Percentiles rank a stretch among this genome's conserved stretches.
These are phyloP conservation scores for Ceratina japonica DNA, from an alignment of 1,140 invertebrate genomes.

Conservation along the genomic window DNA sequence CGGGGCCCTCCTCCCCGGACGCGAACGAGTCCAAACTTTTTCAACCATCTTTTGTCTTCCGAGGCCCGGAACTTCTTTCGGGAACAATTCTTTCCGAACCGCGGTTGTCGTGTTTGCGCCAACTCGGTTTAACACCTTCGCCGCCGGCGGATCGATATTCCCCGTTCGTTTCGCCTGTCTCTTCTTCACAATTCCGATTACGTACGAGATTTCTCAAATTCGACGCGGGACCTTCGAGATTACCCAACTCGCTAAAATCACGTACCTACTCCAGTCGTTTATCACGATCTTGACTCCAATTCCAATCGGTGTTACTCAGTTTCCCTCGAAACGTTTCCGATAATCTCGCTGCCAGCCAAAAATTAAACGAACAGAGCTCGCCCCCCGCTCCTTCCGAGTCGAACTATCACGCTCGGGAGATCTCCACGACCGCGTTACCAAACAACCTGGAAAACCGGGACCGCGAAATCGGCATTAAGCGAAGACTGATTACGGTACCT, in stretches of 20 bases:
- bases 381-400: background rate
- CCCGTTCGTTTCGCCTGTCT: constrained; percentile 21
- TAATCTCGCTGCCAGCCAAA: background rate
- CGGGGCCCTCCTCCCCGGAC: background rate
- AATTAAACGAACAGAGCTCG: background rate
- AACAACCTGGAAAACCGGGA: background rate
- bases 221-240: background rate
- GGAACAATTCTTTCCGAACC: background rate
- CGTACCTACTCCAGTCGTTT: constrained; percentile 1
- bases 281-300: background rate
- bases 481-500: constrained; percentile 9
- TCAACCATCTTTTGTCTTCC: background rate
- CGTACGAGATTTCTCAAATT: constrained; percentile 24
- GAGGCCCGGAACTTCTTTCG: background rate
- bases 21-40: constrained; percentile 1
- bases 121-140: constrained; percentile 10
- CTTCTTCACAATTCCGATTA: constrained; percentile 34
- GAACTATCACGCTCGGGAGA: background rate
- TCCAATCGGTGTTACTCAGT: background rate
- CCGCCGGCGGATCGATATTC: constrained; percentile 15
- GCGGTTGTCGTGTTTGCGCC: constrained; percentile 8
- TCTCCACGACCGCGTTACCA: background rate
- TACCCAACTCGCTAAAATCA: constrained; percentile 22
- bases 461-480: constrained; percentile 14
- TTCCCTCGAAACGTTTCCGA: background rate